Percentiles rank a stretch among this genome's conserved stretches.
Conservation (phyloP, 2,797 vertebrate genomes). For the Pogoniulus pusillus region DNA sequence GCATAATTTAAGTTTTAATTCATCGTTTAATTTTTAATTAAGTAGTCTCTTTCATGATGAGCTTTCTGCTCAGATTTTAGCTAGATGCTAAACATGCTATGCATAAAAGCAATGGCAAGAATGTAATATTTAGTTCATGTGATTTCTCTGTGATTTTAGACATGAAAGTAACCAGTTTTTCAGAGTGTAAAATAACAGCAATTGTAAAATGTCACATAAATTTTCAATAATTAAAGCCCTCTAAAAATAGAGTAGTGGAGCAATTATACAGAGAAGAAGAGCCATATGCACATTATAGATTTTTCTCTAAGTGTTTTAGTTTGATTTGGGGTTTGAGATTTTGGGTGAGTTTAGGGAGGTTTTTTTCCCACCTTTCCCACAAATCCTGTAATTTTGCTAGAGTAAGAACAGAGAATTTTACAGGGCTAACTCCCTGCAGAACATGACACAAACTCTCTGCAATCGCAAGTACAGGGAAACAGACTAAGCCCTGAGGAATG, state of each 20-base stretch:
- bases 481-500: background rate
- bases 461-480: background rate
- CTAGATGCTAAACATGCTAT: slow-evolving; percentile 64
- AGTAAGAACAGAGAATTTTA: background rate
- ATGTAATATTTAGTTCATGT: slow-evolving; percentile 38
- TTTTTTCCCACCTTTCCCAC: too few species aligned
- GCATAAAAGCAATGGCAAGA: slow-evolving; percentile 59
- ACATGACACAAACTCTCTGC: background rate
- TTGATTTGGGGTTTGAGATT: background rate
- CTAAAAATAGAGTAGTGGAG: slow-evolving; percentile 39
- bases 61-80: slow-evolving; percentile 69
- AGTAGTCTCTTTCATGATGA: slow-evolving; percentile 75
- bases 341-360: background rate
- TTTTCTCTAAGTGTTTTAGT: background rate
- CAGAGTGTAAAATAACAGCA: slow-evolving; percentile 58
- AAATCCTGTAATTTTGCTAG: background rate
- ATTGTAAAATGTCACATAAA: slow-evolving; percentile 63
- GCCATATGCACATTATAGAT: background rate
- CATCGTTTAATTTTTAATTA: slow-evolving; percentile 82
- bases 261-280: slow-evolving; percentile 16
- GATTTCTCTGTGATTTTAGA: slow-evolving; percentile 64
- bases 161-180: slow-evolving; percentile 59
- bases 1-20: slow-evolving; percentile 84
- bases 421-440: background rate
- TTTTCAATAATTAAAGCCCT: slow-evolving; percentile 74